Percentiles rank a stretch among this genome's conserved stretches.
Evolutionary conservation across 2,888 invertebrate species (phyloP).

Genomic region (Troglohyphantes excavatus): DNA sequence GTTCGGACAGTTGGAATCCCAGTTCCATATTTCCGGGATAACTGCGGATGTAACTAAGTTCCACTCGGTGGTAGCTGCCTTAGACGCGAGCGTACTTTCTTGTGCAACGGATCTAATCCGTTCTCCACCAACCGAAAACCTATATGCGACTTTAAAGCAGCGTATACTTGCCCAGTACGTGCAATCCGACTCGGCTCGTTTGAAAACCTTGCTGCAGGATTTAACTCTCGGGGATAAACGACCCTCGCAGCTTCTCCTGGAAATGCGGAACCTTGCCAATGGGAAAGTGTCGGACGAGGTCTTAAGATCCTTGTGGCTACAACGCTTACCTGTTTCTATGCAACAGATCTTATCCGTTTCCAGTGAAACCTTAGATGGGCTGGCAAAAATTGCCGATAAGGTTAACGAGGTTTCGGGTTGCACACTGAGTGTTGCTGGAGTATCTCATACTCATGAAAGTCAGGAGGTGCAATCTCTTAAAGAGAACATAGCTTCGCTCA

Average conservation of each 20-base stretch:
- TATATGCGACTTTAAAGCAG: neutral
- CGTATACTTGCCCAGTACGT: neutral
- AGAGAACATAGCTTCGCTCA: neutral
- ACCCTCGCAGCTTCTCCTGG: neutral
- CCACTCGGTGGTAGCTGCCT: no score
- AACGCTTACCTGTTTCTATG: neutral
- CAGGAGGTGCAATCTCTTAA: neutral
- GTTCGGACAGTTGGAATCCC: no score
- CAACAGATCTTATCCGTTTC: neutral
- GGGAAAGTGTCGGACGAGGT: neutral
- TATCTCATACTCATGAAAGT: neutral
- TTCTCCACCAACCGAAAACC: neutral
- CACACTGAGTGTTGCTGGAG: neutral
- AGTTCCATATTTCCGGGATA: no score
- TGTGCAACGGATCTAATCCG: no score
- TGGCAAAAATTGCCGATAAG: neutral
- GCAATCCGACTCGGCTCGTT: neutral
- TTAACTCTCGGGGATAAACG: neutral
- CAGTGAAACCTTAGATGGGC: neutral
- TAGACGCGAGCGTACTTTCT: no score
- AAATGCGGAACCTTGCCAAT: neutral
- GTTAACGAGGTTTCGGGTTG: conserved; percentile 16
- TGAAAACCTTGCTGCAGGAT: neutral
- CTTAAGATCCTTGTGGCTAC: neutral
- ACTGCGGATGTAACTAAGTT: no score